Evolutionary conservation across 2,113 vertebrate genomes (phyloP).

Genomic region (Carassius gibelio): DNA sequence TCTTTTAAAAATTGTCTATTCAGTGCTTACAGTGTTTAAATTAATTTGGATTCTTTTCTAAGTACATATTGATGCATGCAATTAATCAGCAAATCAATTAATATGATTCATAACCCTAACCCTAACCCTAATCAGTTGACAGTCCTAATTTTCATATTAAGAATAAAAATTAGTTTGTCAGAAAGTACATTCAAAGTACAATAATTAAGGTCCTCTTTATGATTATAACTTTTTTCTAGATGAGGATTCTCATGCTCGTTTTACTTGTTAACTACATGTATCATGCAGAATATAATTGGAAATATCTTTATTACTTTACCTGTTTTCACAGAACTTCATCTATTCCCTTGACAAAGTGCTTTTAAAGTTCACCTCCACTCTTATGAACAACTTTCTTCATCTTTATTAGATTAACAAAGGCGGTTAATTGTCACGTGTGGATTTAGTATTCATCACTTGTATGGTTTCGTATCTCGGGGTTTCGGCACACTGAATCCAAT

Average conservation of each 20-base stretch:
- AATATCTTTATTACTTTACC: background rate
- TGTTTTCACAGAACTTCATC: background rate
- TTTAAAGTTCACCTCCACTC: constrained; percentile 11
- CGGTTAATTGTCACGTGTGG: constrained; percentile 40
- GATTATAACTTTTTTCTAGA: background rate
- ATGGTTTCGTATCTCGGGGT: constrained; percentile 22
- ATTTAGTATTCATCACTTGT: constrained; percentile 45
- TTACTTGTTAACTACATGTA: background rate
- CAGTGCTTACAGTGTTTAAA: background rate
- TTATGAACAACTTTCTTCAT: constrained; percentile 14
- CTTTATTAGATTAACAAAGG: constrained; percentile 50
- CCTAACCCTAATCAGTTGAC: background rate
- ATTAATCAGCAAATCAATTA: background rate
- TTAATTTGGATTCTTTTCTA: background rate
- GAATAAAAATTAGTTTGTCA: constrained; percentile 7
- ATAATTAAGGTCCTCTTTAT: background rate
- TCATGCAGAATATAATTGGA: background rate
- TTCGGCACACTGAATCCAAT: constrained; percentile 51
- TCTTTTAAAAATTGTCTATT: background rate
- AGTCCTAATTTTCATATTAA: background rate
- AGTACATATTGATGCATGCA: background rate
- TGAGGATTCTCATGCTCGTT: background rate
- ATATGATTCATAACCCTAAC: background rate
- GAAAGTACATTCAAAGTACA: background rate
- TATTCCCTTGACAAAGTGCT: background rate